phyloP scores from a whole-genome alignment of 2,888 invertebrate genomes.

The Meloe dianella region DNA sequence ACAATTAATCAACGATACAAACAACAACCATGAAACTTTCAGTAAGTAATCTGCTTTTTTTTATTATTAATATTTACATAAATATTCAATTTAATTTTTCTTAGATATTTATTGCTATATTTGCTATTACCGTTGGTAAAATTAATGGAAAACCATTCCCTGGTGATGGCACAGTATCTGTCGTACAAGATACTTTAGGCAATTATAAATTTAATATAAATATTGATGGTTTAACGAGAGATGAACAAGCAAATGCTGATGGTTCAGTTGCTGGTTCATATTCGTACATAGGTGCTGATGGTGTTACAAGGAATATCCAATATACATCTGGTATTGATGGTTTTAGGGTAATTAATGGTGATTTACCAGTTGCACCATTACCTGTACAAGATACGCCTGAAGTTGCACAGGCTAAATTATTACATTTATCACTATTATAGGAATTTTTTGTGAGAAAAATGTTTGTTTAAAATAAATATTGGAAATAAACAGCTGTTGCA shows the following conservation, averaged over 20 bases:
- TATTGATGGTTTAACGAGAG: conserved; percentile 23
- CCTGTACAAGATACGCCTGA: conserved; percentile 44
- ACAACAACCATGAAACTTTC: conserved; percentile 21
- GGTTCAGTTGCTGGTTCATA: conserved; percentile 41
- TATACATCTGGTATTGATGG: conserved; percentile 39
- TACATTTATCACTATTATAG: conserved; percentile 27
- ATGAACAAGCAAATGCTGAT: conserved; percentile 37
- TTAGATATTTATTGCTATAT: conserved; percentile 16
- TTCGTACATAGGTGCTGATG: conserved; percentile 34
- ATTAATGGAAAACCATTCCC: conserved; percentile 13
- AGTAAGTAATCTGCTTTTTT: conserved; percentile 20
- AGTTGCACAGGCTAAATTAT: conserved; percentile 41
- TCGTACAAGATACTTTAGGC: conserved; percentile 37
- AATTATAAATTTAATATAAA: conserved; percentile 37
- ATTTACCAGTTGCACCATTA: conserved; percentile 38
- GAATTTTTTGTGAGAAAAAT: background rate
- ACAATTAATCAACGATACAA: background rate
- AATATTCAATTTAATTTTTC: conserved; percentile 4
- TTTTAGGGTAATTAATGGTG: conserved; percentile 35
- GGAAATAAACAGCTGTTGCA: background rate
- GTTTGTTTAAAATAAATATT: background rate
- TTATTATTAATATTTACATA: conserved; percentile 10
- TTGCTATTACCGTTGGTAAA: conserved; percentile 13
- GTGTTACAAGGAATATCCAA: conserved; percentile 28
- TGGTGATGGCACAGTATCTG: conserved; percentile 26